Evolutionary conservation across 2,888 invertebrate species (phyloP), one percentile per base, ranked within the genome.

Genomic region (Cremastinae sp.): DNA sequence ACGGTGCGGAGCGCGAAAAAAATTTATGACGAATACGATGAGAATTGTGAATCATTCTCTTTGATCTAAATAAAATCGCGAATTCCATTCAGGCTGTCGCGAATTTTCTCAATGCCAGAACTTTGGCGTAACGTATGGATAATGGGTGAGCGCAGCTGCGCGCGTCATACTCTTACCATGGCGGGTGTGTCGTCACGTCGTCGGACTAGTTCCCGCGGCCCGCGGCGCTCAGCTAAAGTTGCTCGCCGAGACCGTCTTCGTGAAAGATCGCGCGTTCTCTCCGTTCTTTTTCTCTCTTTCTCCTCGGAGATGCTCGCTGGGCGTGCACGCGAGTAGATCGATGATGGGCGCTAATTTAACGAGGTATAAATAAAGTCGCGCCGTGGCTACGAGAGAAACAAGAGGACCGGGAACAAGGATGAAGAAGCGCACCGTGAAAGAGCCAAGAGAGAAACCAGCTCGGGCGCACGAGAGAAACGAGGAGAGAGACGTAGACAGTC

Each of bases 301-400:
- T 76, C 77, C 78, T 74, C 70, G 68, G 61, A 43, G 66, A 74
- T 61, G 68, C 64, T 69, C 41, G 74, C 64, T 59, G 71, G 47
- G 80, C 68, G 74, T 70, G 73, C 76, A 73, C 80, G 76, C 78
- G 79, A 78, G 79, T 81, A 80, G 83, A 83, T 84, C 82, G 83
- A 76, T 83, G 85, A 87, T 87, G 84, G 82, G 83, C 84, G 82
- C 83, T 87, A 87, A 87, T 87, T 87, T 86, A 86, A 87, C 86
- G 85, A 85, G 85, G 82, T 83, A 85, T 84, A 86, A 86, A 87
- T 87, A 86, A 85, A 86, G 81, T 78, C 75, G 71, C 64, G 59
- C 69, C 75, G 74, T 55, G 74, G 77, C 68, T 71, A 45, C 56
- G 58, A 35, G 62, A 64, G 72, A 69, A 75, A 69, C 56, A 62